phyloP scores from a whole-genome alignment of 2,113 vertebrate genomes.

The Australoheros scitulus region DNA sequence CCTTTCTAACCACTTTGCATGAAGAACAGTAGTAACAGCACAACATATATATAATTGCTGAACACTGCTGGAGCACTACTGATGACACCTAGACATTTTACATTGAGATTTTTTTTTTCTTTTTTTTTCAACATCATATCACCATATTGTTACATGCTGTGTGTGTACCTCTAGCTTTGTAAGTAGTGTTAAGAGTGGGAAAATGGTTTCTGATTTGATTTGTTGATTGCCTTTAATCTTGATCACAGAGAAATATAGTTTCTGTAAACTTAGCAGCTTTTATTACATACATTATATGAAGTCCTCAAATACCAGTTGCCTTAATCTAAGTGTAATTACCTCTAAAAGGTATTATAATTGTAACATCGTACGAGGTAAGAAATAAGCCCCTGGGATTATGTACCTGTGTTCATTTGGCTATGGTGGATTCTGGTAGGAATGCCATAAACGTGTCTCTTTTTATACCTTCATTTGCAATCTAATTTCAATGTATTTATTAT shows the following conservation, averaged over 20 bases:
- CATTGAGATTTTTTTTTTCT: neutral
- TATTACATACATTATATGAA: neutral
- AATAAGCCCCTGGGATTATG: neutral
- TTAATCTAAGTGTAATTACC: neutral
- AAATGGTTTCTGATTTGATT: neutral
- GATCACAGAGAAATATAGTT: neutral
- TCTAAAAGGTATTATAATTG: neutral
- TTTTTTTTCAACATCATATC: neutral
- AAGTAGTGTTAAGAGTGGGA: neutral
- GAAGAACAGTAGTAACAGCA: neutral
- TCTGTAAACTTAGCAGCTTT: neutral
- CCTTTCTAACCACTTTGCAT: neutral
- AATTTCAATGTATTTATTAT: conserved; percentile 4
- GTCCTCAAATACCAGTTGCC: neutral
- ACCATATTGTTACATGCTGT: neutral
- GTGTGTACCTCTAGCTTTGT: neutral
- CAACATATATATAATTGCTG: neutral
- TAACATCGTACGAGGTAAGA: neutral
- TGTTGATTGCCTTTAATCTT: neutral
- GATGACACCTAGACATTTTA: neutral
- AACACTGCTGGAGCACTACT: neutral
- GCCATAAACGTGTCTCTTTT: neutral
- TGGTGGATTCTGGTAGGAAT: neutral
- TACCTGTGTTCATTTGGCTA: neutral
- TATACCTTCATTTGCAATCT: neutral